phyloP scores from a whole-genome alignment of 2,888 invertebrate genomes.

The Hymenopus coronatus region DNA sequence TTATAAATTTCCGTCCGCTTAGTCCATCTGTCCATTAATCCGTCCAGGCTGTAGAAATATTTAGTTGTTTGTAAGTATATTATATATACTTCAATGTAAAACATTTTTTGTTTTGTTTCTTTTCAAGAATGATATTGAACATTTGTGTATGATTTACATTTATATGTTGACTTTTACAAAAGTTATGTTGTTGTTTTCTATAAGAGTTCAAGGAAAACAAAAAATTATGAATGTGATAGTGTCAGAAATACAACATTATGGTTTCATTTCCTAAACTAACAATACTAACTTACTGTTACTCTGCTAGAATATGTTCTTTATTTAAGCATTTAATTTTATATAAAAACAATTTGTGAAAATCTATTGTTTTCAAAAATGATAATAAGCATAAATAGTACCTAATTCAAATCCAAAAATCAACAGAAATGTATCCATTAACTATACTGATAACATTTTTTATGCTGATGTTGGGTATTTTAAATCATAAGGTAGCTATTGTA shows the following conservation, averaged over 20 bases:
- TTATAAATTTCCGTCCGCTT: background rate
- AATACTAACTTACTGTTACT: background rate
- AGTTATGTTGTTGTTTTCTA: background rate
- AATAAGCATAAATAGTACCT: background rate
- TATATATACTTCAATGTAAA: background rate
- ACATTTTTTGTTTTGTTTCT: background rate
- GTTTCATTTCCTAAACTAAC: background rate
- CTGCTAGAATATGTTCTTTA: background rate
- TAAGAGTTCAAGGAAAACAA: background rate
- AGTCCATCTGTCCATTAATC: background rate
- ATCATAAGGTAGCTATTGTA: too few relatives aligned
- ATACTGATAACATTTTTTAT: too few relatives aligned
- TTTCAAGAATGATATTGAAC: background rate
- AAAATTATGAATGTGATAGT: background rate
- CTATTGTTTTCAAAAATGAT: background rate
- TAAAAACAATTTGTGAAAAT: background rate
- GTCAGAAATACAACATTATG: background rate
- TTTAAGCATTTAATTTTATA: background rate
- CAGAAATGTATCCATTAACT: too few relatives aligned
- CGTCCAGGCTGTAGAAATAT: background rate
- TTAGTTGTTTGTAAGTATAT: background rate
- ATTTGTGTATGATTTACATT: background rate
- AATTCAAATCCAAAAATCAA: too few relatives aligned
- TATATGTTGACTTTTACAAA: background rate
- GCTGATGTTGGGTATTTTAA: too few relatives aligned